Base-by-base conservation (phyloP, 2,888 invertebrate species). In the Conistra vaccinii region DNA sequence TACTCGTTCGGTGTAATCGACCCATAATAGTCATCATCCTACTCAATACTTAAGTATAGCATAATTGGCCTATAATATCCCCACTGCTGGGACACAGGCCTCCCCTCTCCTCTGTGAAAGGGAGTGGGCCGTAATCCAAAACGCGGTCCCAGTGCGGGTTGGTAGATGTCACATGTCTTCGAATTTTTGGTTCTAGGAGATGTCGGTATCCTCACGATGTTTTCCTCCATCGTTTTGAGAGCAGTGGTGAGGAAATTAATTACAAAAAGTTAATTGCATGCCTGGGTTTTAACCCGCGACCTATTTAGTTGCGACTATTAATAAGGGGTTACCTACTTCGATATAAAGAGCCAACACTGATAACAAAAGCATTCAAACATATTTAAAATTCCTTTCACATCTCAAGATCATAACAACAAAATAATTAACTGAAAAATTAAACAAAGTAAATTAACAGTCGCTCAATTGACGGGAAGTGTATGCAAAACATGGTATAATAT, bases 401-500 rank as follows among this genome's bases (percentile, higher is more conserved):
- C 68, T 79, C 63, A 80, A 69, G 74, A 80, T 53, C 42, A 53
- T 29, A 78, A 62, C 32, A 70, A 68, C 62, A 57, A 23, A 78
- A 45, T 9, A 63, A 78, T 65, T 60, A 76, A 65, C 68, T 9
- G 51, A 70, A 70, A 45, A 69, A 70, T 55, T 57, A 67, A 72
- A 63, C 69, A 72, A 35, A 75, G 58, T 60, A 71, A 76, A 72
- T 74, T 65, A 81, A 76, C 42, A 70, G 73, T 65, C 69, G 61
- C 61, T 77, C 70, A 82, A 74, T 75, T 82, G 85, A 80, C 85
- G 57, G 86, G 86, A 87, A 84, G 70, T 76, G 78, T 71, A 87
- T 85, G 86, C 87, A 87, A 87, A 87, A 84, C 87, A 78, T 65
- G 61, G 70, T 81, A 70, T 73, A 79, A 73, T 81, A 84, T 84